phyloP scores from a whole-genome alignment of 1,140 invertebrate genomes.

The Paraescarpia echinospica region DNA sequence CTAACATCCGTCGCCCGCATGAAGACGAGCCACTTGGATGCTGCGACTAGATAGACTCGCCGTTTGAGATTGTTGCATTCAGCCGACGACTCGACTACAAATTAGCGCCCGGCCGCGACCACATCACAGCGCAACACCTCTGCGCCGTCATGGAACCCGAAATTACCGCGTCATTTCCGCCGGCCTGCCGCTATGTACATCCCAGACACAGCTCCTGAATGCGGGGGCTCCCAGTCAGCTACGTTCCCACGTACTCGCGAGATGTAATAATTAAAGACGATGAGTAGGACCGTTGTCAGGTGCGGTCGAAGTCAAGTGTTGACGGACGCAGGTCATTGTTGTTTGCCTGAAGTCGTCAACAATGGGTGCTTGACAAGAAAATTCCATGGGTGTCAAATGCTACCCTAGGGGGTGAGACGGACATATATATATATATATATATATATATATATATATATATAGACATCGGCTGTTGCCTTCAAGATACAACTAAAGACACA shows the following conservation, averaged over 20 bases:
- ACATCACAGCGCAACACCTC: background rate
- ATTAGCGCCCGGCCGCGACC: background rate
- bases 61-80: background rate
- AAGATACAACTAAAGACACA: too few species aligned
- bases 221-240: too few species aligned
- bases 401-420: background rate
- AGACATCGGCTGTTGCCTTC: too few species aligned
- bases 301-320: background rate
- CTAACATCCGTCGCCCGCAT: background rate
- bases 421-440: too few species aligned
- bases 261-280: conserved; percentile 6
- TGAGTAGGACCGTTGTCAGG: background rate
- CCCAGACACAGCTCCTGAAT: background rate
- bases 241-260: background rate
- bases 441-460: too few species aligned
- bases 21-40: background rate
- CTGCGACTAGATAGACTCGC: background rate
- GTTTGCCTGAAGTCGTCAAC: background rate
- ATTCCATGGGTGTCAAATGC: background rate
- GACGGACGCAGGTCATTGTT: background rate
- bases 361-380: background rate
- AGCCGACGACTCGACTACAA: background rate
- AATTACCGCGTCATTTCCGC: background rate
- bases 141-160: background rate
- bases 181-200: too few species aligned